These are phyloP conservation scores for Oryzias curvinotus DNA, from an alignment of 2,113 vertebrate genomes.

Conservation along the genomic window DNA sequence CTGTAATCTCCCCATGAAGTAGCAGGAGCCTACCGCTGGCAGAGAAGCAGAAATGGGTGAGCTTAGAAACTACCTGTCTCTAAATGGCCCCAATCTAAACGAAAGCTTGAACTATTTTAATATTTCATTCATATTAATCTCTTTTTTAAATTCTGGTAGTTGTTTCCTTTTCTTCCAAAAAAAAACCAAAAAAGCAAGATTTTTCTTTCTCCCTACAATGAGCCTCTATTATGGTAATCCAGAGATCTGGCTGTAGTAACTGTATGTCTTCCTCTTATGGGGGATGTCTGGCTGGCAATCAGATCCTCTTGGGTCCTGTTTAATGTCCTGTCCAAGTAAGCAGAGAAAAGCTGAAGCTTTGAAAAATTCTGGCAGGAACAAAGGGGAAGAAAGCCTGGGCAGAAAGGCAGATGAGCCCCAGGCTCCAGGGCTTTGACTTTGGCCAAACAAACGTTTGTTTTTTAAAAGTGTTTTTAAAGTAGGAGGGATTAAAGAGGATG, in stretches of 20 bases:
- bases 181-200: conserved; percentile 12
- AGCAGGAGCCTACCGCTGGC: conserved; percentile 61
- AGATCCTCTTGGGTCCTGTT: conserved; percentile 63
- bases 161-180: conserved; percentile 21
- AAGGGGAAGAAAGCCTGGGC: conserved; percentile 56
- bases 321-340: conserved; percentile 65
- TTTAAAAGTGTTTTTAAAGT: conserved; percentile 67
- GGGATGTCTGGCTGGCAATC: conserved; percentile 61
- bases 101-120: no score
- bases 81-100: conserved; percentile 20
- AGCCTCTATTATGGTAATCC: conserved; percentile 48
- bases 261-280: conserved; percentile 61
- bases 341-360: conserved; percentile 36
- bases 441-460: conserved; percentile 74
- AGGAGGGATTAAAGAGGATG: conserved; percentile 68
- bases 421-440: conserved; percentile 69
- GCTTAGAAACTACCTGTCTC: conserved; percentile 52
- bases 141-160: conserved; percentile 12
- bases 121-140: conserved; percentile 36
- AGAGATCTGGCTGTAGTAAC: conserved; percentile 51
- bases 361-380: conserved; percentile 52
- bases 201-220: conserved; percentile 3
- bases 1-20: conserved; percentile 76
- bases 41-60: conserved; percentile 43
- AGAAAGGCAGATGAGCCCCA: conserved; percentile 67